phyloP scores from a whole-genome alignment of 2,113 vertebrate genomes.

The Spizaetus ornatus region DNA sequence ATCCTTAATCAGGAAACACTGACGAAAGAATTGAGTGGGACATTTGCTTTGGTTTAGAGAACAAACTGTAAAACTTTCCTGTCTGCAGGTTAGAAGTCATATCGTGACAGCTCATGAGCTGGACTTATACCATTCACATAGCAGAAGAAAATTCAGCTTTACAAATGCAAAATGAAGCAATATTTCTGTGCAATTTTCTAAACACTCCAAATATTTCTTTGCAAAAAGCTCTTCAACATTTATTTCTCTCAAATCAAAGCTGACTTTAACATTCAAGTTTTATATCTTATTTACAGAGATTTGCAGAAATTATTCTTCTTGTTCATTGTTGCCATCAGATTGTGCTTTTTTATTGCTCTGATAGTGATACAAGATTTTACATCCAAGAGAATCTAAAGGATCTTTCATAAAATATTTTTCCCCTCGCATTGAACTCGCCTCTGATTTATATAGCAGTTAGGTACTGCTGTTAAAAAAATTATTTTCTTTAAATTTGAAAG shows the following conservation, averaged over 20 bases:
- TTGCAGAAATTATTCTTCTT: not conserved
- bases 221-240: not conserved
- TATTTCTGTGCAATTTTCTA: not conserved
- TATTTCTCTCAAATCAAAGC: not conserved
- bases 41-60: not conserved
- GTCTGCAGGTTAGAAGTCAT: not conserved
- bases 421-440: rapidly evolving
- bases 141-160: not conserved
- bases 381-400: not conserved
- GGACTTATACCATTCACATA: not conserved
- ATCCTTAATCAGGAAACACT: not conserved
- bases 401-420: not conserved
- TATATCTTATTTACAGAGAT: not conserved
- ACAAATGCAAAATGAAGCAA: not conserved
- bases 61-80: not conserved
- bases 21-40: not conserved
- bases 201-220: not conserved
- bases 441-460: not conserved
- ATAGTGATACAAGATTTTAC: not conserved
- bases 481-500: not conserved
- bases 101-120: not conserved
- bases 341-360: not conserved
- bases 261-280: not conserved
- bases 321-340: not conserved
- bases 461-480: not conserved